Conservation (phyloP, 2,888 invertebrate genomes). For the Xylota sylvarum region DNA sequence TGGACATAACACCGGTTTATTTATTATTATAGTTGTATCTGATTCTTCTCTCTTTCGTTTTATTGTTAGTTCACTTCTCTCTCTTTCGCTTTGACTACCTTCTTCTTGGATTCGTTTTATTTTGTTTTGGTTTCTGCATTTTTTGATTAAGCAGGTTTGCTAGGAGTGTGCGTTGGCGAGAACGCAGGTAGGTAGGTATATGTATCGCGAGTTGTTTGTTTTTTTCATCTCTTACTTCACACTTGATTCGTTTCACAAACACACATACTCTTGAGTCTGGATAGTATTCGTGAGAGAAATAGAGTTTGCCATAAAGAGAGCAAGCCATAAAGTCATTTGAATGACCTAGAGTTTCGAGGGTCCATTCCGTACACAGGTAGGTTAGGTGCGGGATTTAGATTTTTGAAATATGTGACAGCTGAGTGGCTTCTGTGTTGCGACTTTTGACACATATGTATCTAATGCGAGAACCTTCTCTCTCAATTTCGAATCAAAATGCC, state of each 20-base stretch:
- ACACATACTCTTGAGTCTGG: not conserved
- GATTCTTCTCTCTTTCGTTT: conserved; percentile 63
- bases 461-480: conserved; percentile 18
- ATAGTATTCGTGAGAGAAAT: conserved; percentile 5
- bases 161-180: conserved; percentile 59
- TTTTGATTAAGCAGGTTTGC: conserved; percentile 39
- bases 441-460: conserved; percentile 23
- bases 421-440: conserved; percentile 51
- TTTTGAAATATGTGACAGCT: conserved; percentile 54
- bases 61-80: conserved; percentile 57
- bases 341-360: conserved; percentile 49
- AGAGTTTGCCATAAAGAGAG: conserved; percentile 5
- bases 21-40: conserved; percentile 74
- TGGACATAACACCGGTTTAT: conserved; percentile 75
- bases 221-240: conserved; percentile 20
- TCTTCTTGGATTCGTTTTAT: conserved; percentile 30
- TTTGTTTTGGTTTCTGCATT: conserved; percentile 60
- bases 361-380: conserved; percentile 4
- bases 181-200: conserved; percentile 33
- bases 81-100: conserved; percentile 11
- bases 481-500: not conserved
- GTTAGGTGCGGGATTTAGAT: conserved; percentile 27
- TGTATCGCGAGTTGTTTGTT: conserved; percentile 14
- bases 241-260: conserved; percentile 32
- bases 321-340: conserved; percentile 37